Evolutionary conservation across 1,140 invertebrate genomes (phyloP).

Genomic region (Colletes latitarsis): DNA sequence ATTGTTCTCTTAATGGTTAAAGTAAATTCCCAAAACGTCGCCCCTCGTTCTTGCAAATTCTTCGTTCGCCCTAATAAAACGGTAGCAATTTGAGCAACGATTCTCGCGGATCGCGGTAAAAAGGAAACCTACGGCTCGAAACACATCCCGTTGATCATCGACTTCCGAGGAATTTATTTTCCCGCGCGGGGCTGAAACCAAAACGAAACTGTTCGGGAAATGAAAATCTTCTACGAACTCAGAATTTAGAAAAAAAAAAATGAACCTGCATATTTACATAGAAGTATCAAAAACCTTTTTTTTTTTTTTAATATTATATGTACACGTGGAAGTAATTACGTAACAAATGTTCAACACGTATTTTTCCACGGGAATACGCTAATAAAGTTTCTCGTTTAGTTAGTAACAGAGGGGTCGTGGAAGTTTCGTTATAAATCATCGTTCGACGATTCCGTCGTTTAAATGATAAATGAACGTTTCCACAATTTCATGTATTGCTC

Average conservation of each 20-base stretch:
- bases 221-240: too few relatives aligned
- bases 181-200: too few relatives aligned
- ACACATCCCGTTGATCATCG: neutral
- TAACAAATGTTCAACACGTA: neutral
- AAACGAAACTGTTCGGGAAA: too few relatives aligned
- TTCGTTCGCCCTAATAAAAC: neutral
- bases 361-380: neutral
- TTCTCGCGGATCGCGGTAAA: neutral
- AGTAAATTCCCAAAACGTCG: neutral
- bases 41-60: too few relatives aligned
- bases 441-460: neutral
- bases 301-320: neutral
- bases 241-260: neutral
- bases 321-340: neutral
- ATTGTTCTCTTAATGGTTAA: conserved; percentile 3
- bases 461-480: neutral
- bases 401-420: neutral
- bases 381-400: neutral
- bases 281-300: neutral
- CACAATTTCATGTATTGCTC: neutral
- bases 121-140: neutral
- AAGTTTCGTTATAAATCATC: neutral
- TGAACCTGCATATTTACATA: too few relatives aligned
- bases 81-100: neutral
- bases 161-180: neutral